phyloP scores from a whole-genome alignment of 2,797 vertebrate genomes.

The Orientallactaga sibirica region DNA sequence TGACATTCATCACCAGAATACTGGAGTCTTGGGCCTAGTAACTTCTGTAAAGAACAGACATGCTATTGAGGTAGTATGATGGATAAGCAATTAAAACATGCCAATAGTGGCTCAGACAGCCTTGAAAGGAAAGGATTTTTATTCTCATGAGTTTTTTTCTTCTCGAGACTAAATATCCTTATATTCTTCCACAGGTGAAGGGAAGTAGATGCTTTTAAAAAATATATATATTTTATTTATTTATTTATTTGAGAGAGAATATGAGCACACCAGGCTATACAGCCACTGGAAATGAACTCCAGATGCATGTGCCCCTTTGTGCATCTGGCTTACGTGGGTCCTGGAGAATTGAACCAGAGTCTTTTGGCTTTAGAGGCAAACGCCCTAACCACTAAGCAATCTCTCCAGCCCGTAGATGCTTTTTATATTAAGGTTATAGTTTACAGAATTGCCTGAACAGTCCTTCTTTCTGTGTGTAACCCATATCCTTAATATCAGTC shows the following conservation, averaged over 20 bases:
- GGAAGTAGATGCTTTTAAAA: background rate
- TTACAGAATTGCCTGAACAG: conserved; percentile 18
- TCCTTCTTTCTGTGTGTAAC: background rate
- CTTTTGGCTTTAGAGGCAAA: too few species aligned
- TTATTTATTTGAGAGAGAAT: too few species aligned
- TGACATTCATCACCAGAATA: conserved; percentile 1
- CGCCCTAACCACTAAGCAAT: too few species aligned
- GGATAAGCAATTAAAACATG: background rate
- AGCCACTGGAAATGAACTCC: too few species aligned
- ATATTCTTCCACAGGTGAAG: background rate
- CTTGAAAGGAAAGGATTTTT: background rate
- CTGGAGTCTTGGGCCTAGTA: conserved; percentile 31
- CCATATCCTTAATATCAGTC: background rate
- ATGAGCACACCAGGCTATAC: too few species aligned
- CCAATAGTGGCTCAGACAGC: background rate
- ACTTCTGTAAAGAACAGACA: background rate
- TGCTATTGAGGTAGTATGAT: background rate
- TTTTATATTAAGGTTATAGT: conserved; percentile 1
- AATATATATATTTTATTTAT: too few species aligned
- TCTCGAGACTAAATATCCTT: conserved; percentile 10
- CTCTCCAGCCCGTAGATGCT: background rate
- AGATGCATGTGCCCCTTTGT: too few species aligned
- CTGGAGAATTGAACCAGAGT: too few species aligned
- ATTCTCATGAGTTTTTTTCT: background rate
- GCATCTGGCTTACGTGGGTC: too few species aligned